Conservation (phyloP, 2,797 vertebrate species). For the Crenichthys baileyi region DNA sequence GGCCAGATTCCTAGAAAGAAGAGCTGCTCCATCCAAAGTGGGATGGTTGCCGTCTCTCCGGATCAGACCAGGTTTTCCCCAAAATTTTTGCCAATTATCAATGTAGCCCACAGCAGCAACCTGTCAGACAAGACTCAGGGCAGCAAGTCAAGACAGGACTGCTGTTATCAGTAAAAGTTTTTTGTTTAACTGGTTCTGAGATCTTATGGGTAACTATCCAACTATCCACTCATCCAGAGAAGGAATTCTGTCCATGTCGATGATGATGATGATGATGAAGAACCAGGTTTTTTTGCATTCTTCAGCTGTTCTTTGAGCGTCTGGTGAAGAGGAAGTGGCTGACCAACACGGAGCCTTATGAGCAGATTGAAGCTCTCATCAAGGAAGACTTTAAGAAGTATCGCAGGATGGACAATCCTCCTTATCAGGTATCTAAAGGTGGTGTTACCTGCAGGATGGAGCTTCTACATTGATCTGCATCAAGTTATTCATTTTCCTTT, state of each 20-base stretch:
- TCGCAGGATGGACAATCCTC: conserved; percentile 83
- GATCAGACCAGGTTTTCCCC: too few relatives aligned
- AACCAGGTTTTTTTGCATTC: not conserved
- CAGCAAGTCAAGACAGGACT: not conserved
- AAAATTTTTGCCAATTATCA: too few relatives aligned
- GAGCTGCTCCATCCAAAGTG: too few relatives aligned
- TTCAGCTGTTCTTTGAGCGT: conserved; percentile 87
- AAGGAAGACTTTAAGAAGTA: conserved; percentile 84
- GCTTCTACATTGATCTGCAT: not conserved
- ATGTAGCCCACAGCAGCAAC: too few relatives aligned
- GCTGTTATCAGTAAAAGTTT: not conserved
- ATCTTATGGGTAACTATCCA: too few relatives aligned
- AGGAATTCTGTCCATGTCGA: too few relatives aligned
- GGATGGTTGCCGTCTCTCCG: too few relatives aligned
- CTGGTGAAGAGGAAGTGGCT: conserved; percentile 92
- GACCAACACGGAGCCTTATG: conserved; percentile 84
- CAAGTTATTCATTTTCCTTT: too few relatives aligned
- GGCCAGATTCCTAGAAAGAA: too few relatives aligned
- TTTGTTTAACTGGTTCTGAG: too few relatives aligned
- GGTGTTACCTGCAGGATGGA: not conserved
- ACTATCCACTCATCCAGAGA: too few relatives aligned
- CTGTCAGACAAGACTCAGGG: not conserved
- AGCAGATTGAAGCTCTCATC: conserved; percentile 83
- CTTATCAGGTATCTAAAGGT: conserved; percentile 84
- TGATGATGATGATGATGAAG: not conserved